Base-by-base conservation (phyloP, 2,113 vertebrate genomes). In the Sceloporus undulatus region DNA sequence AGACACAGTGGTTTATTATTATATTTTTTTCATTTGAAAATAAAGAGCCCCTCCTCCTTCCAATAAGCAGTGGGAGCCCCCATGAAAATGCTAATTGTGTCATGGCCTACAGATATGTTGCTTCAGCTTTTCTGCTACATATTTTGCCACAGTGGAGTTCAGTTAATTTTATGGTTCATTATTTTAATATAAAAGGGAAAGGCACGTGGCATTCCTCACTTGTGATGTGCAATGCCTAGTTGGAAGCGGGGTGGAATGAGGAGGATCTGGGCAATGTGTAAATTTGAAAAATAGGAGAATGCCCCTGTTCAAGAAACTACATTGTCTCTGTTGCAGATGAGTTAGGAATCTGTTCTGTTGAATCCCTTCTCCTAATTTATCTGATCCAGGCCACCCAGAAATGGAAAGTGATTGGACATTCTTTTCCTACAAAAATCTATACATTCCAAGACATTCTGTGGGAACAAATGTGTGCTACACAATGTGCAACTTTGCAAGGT, bases 151-250 rank as follows among this genome's bases (percentile, higher is more conserved):
- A 11, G 10, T 91, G 74, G 88, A 89, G 87, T 88, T 84, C 83
- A 89, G 91, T 94, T 92, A 90, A 91, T 92, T 94, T 95, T 91
- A 88, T 88, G 90, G 91, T 91, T 89, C 92, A 88, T 88, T 94
- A 89, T 48, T 78, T 84, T 52, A 85, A 40, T 21, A 38, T 70
- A n/a, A 79, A 92, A 93, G 82, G 9, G n/a, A 29, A 75, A 89
- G 82, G 86, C 9, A 56, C 86, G n/a, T 84, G 54, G n/a, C 42
- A 84, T 88, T 56, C 94, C 96, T 91, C 84, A 54, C 84, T 91
- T 94, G 85, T 11, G 42, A 25, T 70, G 81, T 27, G 23, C 14
- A 52, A 5, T n/a, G 65, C 42, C 71, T 3, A 48, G 14, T 62
- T 29, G 29, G 92, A 93, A 88, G 25, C 9, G 68, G 89, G 91